Conservation (phyloP, 2,797 vertebrate genomes). For the Lepilemur septentrionalis region DNA sequence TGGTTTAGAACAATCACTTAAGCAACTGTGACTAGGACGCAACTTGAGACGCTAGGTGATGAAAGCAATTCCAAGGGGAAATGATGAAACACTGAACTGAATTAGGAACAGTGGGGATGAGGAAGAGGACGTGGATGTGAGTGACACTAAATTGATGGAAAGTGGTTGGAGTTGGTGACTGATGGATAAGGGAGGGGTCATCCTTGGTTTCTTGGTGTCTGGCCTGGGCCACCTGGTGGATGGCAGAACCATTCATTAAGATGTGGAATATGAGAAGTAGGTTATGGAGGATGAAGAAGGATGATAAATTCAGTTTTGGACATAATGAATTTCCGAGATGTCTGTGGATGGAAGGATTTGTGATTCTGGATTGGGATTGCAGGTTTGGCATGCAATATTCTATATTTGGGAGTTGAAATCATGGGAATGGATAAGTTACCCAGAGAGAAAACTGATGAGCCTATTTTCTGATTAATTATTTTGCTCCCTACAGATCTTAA, state of each 20-base stretch:
- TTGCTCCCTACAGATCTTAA: background rate
- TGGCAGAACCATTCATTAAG: background rate
- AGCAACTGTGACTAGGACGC: background rate
- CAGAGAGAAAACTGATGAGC: background rate
- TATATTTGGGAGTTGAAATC: constrained; percentile 32
- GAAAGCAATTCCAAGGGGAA: constrained; percentile 14
- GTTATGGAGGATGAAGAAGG: background rate
- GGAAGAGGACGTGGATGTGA: background rate
- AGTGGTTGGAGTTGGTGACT: background rate
- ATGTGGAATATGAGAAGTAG: background rate
- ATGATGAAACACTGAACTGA: background rate
- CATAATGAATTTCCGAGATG: background rate
- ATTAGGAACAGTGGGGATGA: background rate
- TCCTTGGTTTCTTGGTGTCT: constrained; percentile 11
- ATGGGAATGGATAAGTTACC: background rate
- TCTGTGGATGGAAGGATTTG: constrained; percentile 1
- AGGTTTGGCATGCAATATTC: background rate
- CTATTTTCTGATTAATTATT: constrained; percentile 25
- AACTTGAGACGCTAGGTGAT: background rate
- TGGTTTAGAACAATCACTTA: background rate
- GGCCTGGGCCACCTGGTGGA: background rate
- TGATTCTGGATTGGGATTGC: background rate
- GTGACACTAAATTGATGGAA: background rate
- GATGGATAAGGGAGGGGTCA: background rate
- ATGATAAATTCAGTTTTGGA: background rate